Percentiles rank a stretch among this genome's conserved stretches.
These are phyloP conservation scores for Andrena camellia DNA, from an alignment of 2,888 invertebrate genomes.

Conservation along the genomic window DNA sequence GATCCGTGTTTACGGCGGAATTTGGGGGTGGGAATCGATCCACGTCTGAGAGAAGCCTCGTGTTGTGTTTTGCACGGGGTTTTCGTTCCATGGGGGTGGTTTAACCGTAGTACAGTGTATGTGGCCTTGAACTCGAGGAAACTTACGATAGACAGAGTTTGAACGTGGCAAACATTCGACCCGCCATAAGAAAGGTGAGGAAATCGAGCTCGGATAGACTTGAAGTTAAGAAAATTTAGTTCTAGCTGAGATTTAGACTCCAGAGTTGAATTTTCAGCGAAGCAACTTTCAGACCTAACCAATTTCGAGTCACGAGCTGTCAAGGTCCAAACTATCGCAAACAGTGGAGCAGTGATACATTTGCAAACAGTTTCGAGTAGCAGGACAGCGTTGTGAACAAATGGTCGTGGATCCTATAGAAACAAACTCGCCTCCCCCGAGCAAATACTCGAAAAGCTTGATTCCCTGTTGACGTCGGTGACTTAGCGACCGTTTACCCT, in stretches of 20 bases:
- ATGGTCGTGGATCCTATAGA: slow-evolving; percentile 68
- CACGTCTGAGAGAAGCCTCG: background rate
- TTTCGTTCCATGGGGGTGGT: background rate
- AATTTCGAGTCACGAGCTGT: no score
- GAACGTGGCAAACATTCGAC: no score
- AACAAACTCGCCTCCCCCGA: slow-evolving; percentile 73
- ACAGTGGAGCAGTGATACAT: slow-evolving; percentile 13
- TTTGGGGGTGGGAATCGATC: slow-evolving; percentile 4
- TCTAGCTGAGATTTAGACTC: no score
- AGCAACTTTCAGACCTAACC: no score
- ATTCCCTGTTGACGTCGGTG: slow-evolving; percentile 78
- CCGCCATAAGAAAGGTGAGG: no score
- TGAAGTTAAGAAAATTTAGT: no score
- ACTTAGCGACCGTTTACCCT: slow-evolving; percentile 78
- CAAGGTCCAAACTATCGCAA: background rate
- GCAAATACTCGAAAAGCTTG: slow-evolving; percentile 77
- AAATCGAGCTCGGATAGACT: no score
- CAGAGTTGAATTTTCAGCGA: no score
- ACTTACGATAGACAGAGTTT: background rate
- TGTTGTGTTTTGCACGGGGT: background rate
- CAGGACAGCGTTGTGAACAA: slow-evolving; percentile 47
- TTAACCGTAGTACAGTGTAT: no score
- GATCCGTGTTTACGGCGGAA: slow-evolving; percentile 2
- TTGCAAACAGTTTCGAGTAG: slow-evolving; percentile 41
- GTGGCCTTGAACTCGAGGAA: background rate